Conservation (phyloP, 2,113 vertebrate genomes). For the Misgurnus anguillicaudatus region DNA sequence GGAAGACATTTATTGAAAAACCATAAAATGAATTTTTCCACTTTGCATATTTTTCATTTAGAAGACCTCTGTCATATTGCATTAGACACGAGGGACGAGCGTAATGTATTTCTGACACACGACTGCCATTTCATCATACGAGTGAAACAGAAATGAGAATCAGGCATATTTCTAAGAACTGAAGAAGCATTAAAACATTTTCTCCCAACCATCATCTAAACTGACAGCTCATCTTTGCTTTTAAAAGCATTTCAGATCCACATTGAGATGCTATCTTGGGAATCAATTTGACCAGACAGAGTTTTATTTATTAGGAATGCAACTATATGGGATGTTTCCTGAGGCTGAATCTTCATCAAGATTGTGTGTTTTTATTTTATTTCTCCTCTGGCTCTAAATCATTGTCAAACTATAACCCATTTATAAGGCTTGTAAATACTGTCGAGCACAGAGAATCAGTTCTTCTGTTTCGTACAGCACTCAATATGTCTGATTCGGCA, state of each 20-base stretch:
- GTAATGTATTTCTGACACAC: not conserved
- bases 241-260: not conserved
- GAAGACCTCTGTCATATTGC: not conserved
- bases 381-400: not conserved
- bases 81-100: not conserved
- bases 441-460: not conserved
- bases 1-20: not conserved
- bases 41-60: too few species aligned
- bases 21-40: not conserved
- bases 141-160: not conserved
- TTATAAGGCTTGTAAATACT: not conserved
- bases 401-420: constrained; percentile 1
- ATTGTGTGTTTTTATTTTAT: constrained; percentile 4
- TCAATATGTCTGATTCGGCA: not conserved
- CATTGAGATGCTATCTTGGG: not conserved
- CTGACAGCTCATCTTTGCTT: constrained; percentile 1
- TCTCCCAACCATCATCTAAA: not conserved
- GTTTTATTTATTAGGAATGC: constrained; percentile 1
- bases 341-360: not conserved
- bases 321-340: not conserved
- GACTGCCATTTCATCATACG: not conserved
- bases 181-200: not conserved
- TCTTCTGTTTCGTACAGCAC: constrained; percentile 12
- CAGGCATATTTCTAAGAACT: constrained; percentile 17
- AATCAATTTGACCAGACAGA: not conserved